A percentile compares a stretch with the other conserved stretches of the same genome.
phyloP scores from a whole-genome alignment of 2,113 vertebrate genomes.

The Grallaria varia region DNA sequence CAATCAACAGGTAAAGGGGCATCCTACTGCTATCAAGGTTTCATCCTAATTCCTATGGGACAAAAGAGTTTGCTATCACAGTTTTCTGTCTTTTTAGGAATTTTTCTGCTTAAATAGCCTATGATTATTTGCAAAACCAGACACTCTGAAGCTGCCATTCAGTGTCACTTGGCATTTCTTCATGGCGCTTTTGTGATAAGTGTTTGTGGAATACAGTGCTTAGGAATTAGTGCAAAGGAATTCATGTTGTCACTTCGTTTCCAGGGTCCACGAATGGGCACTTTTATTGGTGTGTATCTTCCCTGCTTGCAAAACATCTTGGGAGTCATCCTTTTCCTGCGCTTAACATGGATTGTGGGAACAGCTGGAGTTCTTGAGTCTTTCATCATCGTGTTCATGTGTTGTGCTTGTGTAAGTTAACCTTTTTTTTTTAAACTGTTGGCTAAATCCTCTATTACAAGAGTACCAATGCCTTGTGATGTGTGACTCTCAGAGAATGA shows the following conservation, averaged over 20 bases:
- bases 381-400: constrained; percentile 89
- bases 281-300: constrained; percentile 96
- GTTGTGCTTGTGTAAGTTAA: constrained; percentile 91
- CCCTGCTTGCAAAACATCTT: constrained; percentile 97
- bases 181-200: not conserved
- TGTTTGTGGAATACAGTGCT: not conserved
- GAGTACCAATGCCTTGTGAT: not conserved
- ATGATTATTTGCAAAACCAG: not conserved
- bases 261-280: constrained; percentile 92
- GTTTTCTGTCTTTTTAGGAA: not conserved
- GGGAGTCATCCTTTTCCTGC: constrained; percentile 94
- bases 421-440: not conserved
- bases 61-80: not conserved
- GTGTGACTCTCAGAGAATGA: not conserved
- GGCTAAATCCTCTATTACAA: not conserved
- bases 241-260: not conserved
- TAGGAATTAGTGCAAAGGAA: not conserved
- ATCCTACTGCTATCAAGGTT: not conserved
- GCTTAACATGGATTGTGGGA: constrained; percentile 96
- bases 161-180: not conserved
- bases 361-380: constrained; percentile 90
- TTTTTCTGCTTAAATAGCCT: not conserved
- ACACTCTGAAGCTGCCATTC: not conserved
- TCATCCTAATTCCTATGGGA: not conserved
- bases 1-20: not conserved